phyloP scores from a whole-genome alignment of 2,113 vertebrate genomes.

The Macquaria australasica region DNA sequence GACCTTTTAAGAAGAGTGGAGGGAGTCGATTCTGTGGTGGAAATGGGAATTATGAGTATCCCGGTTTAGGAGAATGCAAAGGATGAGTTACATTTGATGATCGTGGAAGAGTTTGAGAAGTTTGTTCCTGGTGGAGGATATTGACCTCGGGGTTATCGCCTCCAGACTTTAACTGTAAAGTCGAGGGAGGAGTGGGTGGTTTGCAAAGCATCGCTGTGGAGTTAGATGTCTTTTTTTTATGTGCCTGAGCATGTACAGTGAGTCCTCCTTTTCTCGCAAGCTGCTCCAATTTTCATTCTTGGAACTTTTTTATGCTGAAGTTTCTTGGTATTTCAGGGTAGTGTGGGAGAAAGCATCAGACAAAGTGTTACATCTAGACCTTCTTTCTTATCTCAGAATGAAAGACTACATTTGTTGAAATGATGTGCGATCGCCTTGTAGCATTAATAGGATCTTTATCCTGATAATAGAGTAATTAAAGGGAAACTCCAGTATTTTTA shows the following conservation, averaged over 20 bases:
- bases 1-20: neutral
- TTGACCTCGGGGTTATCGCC: constrained; percentile 19
- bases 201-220: constrained; percentile 11
- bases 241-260: constrained; percentile 3
- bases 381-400: neutral
- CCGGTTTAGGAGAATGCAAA: neutral
- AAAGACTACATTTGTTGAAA: neutral
- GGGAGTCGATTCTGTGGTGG: neutral
- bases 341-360: neutral
- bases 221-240: constrained; percentile 22
- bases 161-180: constrained; percentile 25
- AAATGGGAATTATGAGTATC: neutral
- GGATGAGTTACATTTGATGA: neutral
- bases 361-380: neutral
- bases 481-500: neutral
- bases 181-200: constrained; percentile 38
- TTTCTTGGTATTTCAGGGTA: constrained; percentile 7
- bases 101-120: constrained; percentile 19
- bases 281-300: constrained; percentile 42
- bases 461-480: neutral
- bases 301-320: constrained; percentile 1
- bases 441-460: neutral
- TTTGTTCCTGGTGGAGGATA: constrained; percentile 30
- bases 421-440: neutral
- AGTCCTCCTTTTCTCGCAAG: constrained; percentile 22